Conservation (phyloP, 1,140 invertebrate genomes). For the Thaumatotibia leucotreta region DNA sequence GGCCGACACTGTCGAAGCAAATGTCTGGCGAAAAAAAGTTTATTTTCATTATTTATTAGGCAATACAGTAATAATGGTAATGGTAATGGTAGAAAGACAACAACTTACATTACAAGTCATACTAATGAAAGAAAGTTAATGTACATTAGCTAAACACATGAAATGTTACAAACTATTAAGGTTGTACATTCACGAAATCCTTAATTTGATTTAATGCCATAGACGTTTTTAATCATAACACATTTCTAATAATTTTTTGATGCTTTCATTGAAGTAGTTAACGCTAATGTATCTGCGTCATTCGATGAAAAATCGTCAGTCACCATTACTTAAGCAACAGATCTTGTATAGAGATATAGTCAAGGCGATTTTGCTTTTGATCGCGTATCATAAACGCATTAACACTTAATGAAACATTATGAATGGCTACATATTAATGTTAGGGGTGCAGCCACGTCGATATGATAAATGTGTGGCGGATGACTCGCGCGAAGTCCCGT, state of each 20-base stretch:
- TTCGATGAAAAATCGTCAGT: constrained; percentile 9
- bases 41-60: too few relatives aligned
- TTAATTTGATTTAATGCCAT: background rate
- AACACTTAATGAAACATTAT: constrained; percentile 71
- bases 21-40: too few relatives aligned
- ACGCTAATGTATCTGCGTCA: constrained; percentile 3
- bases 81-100: too few relatives aligned
- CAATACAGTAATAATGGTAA: too few relatives aligned
- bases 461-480: constrained; percentile 60
- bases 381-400: constrained; percentile 54
- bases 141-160: too few relatives aligned
- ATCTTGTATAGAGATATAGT: constrained; percentile 12
- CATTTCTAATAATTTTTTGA: background rate
- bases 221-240: background rate
- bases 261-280: constrained; percentile 1
- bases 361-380: constrained; percentile 25
- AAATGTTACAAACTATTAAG: too few relatives aligned
- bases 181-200: background rate
- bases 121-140: too few relatives aligned
- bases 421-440: constrained; percentile 58
- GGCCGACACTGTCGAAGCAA: too few relatives aligned
- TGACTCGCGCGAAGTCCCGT: constrained; percentile 54
- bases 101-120: too few relatives aligned
- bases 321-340: constrained; percentile 14
- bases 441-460: constrained; percentile 58